Conservation (phyloP, 2,888 invertebrate genomes). For the Ethmia dodecea region DNA sequence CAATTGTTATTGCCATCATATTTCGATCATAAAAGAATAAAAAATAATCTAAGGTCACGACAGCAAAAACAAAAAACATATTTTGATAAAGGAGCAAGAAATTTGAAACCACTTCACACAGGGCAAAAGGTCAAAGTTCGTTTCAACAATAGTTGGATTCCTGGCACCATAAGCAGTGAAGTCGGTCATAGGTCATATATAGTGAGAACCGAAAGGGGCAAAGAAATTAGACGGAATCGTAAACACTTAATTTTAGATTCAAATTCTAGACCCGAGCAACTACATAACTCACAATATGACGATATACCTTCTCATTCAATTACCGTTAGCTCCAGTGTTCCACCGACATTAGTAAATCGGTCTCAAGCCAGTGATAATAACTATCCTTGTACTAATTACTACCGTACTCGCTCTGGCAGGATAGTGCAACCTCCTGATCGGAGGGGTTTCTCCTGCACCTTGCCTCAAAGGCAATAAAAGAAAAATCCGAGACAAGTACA, state of each 20-base stretch:
- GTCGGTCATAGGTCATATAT: background rate
- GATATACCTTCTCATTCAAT: background rate
- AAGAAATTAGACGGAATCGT: background rate
- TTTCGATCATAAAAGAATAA: background rate
- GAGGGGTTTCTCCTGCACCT: no score
- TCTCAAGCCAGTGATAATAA: no score
- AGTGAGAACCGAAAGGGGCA: background rate
- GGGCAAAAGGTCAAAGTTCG: conserved; percentile 2
- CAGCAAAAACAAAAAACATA: conserved; percentile 2
- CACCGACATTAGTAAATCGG: no score
- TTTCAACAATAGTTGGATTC: background rate
- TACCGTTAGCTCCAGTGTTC: no score
- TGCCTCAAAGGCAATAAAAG: no score
- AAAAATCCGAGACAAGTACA: no score
- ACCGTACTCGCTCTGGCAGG: no score
- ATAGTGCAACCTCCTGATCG: no score
- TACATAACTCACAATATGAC: background rate
- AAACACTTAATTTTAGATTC: background rate
- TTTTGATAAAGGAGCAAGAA: conserved; percentile 1
- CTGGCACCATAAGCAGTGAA: background rate
- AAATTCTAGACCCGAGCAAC: background rate
- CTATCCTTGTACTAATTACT: no score
- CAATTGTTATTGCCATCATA: background rate
- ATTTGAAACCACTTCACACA: background rate
- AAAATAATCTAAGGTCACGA: background rate